Evolutionary conservation across 1,140 invertebrate species (phyloP).

Genomic region (Capitella teleta): DNA sequence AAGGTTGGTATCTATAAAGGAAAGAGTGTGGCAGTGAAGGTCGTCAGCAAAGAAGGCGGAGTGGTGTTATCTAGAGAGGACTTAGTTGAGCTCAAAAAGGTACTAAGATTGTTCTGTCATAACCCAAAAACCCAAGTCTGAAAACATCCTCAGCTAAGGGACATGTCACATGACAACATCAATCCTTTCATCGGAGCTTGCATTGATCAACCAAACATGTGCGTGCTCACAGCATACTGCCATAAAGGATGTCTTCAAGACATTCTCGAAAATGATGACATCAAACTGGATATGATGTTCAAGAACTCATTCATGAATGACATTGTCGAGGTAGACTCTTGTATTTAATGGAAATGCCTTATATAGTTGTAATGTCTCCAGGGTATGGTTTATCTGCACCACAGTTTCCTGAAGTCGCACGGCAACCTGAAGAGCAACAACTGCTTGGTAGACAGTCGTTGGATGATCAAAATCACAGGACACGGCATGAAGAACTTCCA

Average conservation of each 20-base stretch:
- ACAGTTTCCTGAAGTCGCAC: slow-evolving; percentile 64
- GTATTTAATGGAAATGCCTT: too few species aligned
- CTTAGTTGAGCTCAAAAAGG: too few species aligned
- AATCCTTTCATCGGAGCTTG: slow-evolving; percentile 13
- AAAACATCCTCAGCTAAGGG: slow-evolving; percentile 11
- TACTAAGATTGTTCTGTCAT: too few species aligned
- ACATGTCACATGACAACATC: slow-evolving; percentile 16
- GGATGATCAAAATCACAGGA: slow-evolving; percentile 84
- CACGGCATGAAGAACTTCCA: slow-evolving; percentile 67
- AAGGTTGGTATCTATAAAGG: too few species aligned
- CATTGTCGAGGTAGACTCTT: slow-evolving; percentile 56
- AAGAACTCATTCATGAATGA: slow-evolving; percentile 84
- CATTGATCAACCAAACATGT: slow-evolving; percentile 12
- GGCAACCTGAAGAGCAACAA: slow-evolving; percentile 92
- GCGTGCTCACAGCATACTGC: slow-evolving; percentile 14
- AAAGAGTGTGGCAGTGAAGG: too few species aligned
- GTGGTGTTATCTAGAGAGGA: too few species aligned
- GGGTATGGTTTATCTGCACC: slow-evolving; percentile 87
- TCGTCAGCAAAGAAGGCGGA: too few species aligned
- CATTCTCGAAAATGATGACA: slow-evolving; percentile 21
- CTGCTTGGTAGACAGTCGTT: slow-evolving; percentile 73
- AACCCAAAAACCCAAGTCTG: too few species aligned
- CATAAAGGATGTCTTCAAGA: slow-evolving; percentile 8
- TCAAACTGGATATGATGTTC: slow-evolving; percentile 84
- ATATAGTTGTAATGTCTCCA: slow-evolving; percentile 42